Evolutionary conservation across 2,888 invertebrate species (phyloP).

Genomic region (Cheilosia scutellata): DNA sequence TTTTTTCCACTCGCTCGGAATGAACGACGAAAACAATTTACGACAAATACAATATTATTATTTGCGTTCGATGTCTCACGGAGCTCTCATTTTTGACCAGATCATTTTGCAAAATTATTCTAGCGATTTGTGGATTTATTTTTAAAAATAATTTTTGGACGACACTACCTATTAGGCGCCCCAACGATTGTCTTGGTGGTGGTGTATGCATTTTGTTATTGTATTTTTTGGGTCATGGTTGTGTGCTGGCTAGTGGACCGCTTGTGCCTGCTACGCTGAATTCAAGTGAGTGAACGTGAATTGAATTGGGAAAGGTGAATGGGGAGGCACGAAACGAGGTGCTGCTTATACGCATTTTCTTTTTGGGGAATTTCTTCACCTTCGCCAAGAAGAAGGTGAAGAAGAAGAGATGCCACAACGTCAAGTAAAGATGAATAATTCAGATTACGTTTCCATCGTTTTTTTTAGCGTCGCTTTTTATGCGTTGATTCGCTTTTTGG

Average conservation of each 20-base stretch:
- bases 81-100: constrained; percentile 21
- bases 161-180: constrained; percentile 17
- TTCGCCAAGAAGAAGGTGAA: constrained; percentile 11
- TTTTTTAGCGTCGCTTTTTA: constrained; percentile 12
- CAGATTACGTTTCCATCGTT: constrained; percentile 48
- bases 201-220: constrained; percentile 60
- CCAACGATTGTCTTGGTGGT: neutral
- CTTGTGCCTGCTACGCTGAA: constrained; percentile 31
- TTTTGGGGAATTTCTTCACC: constrained; percentile 67
- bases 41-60: constrained; percentile 12
- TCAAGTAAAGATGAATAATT: constrained; percentile 32
- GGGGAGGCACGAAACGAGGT: constrained; percentile 17
- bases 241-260: constrained; percentile 40
- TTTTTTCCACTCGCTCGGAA: constrained; percentile 63
- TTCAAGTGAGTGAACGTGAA: constrained; percentile 42
- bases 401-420: constrained; percentile 52
- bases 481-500: constrained; percentile 24
- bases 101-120: constrained; percentile 50
- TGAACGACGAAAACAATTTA: constrained; percentile 48
- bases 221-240: constrained; percentile 72
- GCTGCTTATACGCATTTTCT: constrained; percentile 72
- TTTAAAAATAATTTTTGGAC: constrained; percentile 35
- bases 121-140: constrained; percentile 48
- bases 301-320: constrained; percentile 5
- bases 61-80: constrained; percentile 17